A percentile compares a stretch with the other conserved stretches of the same genome.
phyloP scores from a whole-genome alignment of 2,888 invertebrate species.

The Campoletis raptor region DNA sequence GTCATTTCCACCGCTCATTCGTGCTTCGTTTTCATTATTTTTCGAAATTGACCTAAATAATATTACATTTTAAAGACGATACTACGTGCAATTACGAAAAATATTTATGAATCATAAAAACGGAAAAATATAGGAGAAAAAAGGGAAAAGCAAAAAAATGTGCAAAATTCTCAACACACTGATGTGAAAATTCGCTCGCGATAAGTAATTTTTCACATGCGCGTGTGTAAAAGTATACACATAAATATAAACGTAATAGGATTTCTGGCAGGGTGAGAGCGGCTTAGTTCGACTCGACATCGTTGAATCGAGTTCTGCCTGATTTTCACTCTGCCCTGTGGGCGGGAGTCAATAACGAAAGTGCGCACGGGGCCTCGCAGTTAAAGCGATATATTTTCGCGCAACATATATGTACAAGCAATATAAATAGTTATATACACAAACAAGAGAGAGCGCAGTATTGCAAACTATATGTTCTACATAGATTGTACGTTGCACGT shows the following conservation, averaged over 20 bases:
- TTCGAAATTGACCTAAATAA: background rate
- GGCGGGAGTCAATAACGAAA: slow-evolving; percentile 71
- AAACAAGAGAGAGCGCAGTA: slow-evolving; percentile 35
- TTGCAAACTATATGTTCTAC: slow-evolving; percentile 21
- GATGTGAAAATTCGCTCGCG: background rate
- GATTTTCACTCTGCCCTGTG: slow-evolving; percentile 79
- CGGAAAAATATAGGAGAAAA: background rate
- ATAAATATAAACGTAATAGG: slow-evolving; percentile 3
- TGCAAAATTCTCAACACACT: background rate
- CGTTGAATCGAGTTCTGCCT: slow-evolving; percentile 60
- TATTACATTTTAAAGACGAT: background rate
- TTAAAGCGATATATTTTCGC: slow-evolving; percentile 41
- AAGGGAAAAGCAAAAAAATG: background rate
- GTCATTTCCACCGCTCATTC: background rate
- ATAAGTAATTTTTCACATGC: background rate
- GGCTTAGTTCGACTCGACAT: slow-evolving; percentile 51
- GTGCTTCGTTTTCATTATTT: background rate
- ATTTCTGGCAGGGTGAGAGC: slow-evolving; percentile 46
- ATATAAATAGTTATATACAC: background rate
- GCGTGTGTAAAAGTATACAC: background rate
- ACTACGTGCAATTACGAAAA: background rate
- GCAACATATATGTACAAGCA: background rate
- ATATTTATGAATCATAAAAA: background rate
- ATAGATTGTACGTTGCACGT: slow-evolving; percentile 25
- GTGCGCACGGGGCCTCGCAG: slow-evolving; percentile 55